Conservation (phyloP, 2,797 vertebrate genomes). For the Acanthis flammea region DNA sequence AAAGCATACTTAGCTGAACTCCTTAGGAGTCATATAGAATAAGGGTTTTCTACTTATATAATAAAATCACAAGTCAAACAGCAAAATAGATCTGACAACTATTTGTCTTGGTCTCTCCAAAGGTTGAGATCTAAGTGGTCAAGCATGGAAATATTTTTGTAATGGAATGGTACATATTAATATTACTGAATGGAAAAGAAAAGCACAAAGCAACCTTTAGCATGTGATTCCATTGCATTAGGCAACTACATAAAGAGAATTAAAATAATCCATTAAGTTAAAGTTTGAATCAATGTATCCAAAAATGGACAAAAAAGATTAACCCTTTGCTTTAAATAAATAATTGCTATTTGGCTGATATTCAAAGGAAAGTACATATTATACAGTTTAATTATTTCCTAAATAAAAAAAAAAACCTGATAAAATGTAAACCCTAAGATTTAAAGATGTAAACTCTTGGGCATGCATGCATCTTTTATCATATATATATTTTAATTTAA, state of each 20-base stretch:
- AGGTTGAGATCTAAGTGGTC: not conserved
- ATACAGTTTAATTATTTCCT: not conserved
- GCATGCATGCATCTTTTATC: not conserved
- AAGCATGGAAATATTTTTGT: not conserved
- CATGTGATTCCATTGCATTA: not conserved
- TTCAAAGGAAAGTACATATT: not conserved
- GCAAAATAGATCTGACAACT: not conserved
- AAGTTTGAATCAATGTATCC: not conserved
- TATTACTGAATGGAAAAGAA: not conserved
- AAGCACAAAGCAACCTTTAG: not conserved
- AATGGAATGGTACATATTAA: not conserved
- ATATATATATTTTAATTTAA: not conserved
- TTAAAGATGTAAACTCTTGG: not conserved
- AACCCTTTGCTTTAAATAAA: not conserved
- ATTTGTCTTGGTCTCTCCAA: not conserved
- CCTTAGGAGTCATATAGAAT: not conserved
- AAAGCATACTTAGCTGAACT: not conserved
- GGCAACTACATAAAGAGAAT: not conserved
- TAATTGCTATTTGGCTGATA: not conserved
- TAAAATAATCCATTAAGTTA: not conserved
- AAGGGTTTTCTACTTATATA: not conserved
- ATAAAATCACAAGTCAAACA: not conserved
- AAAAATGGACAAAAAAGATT: not conserved
- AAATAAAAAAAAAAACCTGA: not conserved
- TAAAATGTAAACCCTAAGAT: not conserved